Conservation (phyloP, 2,888 invertebrate species). For the Trachelus iudaicus region DNA sequence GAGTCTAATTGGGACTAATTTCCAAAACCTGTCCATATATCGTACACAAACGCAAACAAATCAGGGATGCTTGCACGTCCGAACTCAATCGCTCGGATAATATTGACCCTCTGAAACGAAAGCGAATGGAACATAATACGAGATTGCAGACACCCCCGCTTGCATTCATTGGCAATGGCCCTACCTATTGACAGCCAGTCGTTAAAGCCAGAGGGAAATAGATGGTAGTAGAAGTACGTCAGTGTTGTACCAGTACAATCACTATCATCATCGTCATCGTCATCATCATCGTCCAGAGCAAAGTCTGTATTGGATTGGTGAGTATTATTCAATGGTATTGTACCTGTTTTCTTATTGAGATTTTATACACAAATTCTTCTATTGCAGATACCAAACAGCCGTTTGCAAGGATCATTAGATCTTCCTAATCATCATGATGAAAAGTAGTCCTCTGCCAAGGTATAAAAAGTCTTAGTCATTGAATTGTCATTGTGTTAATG, state of each 20-base stretch:
- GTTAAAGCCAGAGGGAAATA: neutral
- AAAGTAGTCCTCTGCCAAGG: neutral
- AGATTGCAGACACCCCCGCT: slow-evolving; percentile 42
- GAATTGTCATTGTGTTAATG: slow-evolving; percentile 22
- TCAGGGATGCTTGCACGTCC: slow-evolving; percentile 40
- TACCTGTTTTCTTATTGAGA: neutral
- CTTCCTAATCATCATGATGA: neutral
- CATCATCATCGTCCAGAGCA: neutral
- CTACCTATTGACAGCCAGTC: slow-evolving; percentile 3
- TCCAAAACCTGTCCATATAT: slow-evolving; percentile 46
- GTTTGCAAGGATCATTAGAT: neutral
- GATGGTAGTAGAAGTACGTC: neutral
- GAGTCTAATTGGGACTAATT: slow-evolving; percentile 62
- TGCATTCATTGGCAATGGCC: slow-evolving; percentile 42
- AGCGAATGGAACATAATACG: slow-evolving; percentile 58
- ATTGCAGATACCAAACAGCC: neutral
- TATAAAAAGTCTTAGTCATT: neutral
- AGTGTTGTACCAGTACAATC: neutral
- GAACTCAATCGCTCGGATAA: slow-evolving; percentile 58
- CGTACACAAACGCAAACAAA: slow-evolving; percentile 57
- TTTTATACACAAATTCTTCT: neutral
- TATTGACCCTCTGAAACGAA: slow-evolving; percentile 41
- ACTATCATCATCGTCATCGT: neutral
- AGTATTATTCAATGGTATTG: neutral
- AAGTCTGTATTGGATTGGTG: neutral